phyloP scores from a whole-genome alignment of 2,113 vertebrate genomes.

The Aepyceros melampus region DNA sequence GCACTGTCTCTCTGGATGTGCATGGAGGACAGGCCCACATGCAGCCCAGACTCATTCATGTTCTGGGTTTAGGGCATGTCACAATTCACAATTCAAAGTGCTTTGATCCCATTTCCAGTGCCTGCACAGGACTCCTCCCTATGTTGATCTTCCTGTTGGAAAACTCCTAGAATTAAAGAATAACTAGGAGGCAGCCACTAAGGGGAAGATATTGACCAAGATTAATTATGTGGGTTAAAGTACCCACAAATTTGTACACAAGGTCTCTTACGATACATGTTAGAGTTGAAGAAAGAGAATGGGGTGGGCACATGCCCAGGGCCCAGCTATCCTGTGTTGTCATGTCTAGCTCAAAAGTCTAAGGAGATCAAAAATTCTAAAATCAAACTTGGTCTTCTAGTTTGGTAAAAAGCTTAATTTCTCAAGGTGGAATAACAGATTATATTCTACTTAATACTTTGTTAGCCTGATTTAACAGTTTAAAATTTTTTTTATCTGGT shows the following conservation, averaged over 20 bases:
- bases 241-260: neutral
- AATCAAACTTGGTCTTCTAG: neutral
- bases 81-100: neutral
- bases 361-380: neutral
- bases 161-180: neutral
- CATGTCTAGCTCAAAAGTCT: neutral
- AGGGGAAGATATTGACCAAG: neutral
- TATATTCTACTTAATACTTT: neutral
- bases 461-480: neutral
- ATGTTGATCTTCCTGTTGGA: neutral
- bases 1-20: neutral
- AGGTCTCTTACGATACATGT: neutral
- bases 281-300: neutral
- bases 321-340: neutral
- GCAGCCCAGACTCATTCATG: neutral
- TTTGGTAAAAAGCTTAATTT: neutral
- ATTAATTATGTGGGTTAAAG: neutral
- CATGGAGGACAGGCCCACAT: neutral
- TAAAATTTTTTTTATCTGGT: neutral
- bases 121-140: neutral
- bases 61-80: neutral
- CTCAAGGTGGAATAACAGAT: neutral
- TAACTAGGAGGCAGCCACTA: neutral
- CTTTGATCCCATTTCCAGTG: neutral
- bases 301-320: neutral